phyloP scores from a whole-genome alignment of 30 jellyfish, hydroid and myxozoan species.

The Haliclystus octoradiatus region DNA sequence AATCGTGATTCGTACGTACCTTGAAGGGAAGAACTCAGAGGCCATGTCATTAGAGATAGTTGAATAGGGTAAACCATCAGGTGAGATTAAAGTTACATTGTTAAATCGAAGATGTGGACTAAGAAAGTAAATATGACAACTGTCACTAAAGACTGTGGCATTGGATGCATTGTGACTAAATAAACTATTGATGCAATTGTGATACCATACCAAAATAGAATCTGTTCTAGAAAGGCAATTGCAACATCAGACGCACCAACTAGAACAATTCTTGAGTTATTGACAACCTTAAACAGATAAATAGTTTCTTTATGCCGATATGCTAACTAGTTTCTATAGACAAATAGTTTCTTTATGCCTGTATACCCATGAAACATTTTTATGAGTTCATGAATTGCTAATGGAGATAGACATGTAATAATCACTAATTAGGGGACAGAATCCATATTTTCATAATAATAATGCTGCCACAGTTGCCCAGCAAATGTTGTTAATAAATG shows the following conservation, averaged over 20 bases:
- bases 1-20: no score
- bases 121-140: background rate
- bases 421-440: no score
- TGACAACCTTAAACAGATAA: constrained; percentile 39
- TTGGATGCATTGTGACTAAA: background rate
- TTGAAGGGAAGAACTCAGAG: constrained; percentile 5
- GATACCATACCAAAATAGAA: constrained; percentile 69
- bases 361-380: no score
- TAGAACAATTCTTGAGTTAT: constrained; percentile 69
- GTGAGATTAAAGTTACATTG: constrained; percentile 64
- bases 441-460: no score
- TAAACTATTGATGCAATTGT: no score
- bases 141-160: background rate
- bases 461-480: no score
- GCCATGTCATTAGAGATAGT: background rate
- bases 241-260: constrained; percentile 97
- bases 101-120: constrained; percentile 92
- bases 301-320: no score
- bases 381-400: no score
- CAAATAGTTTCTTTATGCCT: no score
- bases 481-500: no score
- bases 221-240: constrained; percentile 58
- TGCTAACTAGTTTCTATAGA: no score
- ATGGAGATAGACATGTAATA: no score
- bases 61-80: constrained; percentile 26